Percentiles rank a stretch among this genome's conserved stretches.
These are phyloP conservation scores for Dysmachus trigonus DNA, from an alignment of 2,888 invertebrate genomes.

Conservation along the genomic window DNA sequence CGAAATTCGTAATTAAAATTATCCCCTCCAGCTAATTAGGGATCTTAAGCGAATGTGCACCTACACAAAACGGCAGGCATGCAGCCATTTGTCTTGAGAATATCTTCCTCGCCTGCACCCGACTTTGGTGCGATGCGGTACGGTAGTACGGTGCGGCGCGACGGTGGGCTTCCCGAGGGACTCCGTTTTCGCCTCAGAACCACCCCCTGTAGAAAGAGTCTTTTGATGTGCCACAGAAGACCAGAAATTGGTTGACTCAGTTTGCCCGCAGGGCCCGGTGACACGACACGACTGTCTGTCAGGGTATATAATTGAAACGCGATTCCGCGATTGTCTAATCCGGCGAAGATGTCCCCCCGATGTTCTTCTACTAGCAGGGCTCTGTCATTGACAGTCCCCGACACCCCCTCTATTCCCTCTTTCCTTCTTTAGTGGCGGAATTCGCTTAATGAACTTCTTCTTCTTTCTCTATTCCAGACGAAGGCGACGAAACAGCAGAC, in stretches of 20 bases:
- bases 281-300: constrained; percentile 34
- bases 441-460: not conserved
- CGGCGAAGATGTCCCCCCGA: not conserved
- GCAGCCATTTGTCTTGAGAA: constrained; percentile 41
- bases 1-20: constrained; percentile 54
- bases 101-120: not conserved
- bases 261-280: constrained; percentile 16
- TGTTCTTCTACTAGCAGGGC: not conserved
- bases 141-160: not conserved
- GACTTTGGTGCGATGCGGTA: not conserved
- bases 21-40: constrained; percentile 54
- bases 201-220: not conserved
- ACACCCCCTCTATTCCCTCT: not conserved
- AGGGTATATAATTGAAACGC: constrained; percentile 18
- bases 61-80: constrained; percentile 35
- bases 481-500: constrained; percentile 43
- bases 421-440: not conserved
- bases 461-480: constrained; percentile 46
- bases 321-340: constrained; percentile 22
- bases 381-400: constrained; percentile 17
- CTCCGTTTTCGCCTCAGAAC: not conserved
- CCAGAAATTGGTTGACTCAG: constrained; percentile 39
- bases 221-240: constrained; percentile 34
- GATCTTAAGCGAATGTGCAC: constrained; percentile 50
- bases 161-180: not conserved